Evolutionary conservation across 2,797 vertebrate species (phyloP).

Genomic region (Alosa sapidissima): DNA sequence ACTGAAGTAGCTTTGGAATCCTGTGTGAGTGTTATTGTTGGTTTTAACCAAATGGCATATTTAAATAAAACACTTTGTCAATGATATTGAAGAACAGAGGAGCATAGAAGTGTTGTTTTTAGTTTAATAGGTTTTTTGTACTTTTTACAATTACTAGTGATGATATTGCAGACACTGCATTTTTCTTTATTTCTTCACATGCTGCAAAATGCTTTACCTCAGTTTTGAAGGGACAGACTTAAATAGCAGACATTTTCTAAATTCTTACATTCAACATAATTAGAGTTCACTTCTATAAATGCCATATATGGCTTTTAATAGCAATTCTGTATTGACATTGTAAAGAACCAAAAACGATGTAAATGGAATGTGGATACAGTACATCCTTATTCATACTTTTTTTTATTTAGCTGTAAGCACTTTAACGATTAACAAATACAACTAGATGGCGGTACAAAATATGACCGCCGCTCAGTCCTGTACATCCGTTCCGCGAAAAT

Average conservation of each 20-base stretch:
- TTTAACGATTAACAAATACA: constrained; percentile 14
- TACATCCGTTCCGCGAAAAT: too few relatives aligned
- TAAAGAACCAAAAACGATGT: not conserved
- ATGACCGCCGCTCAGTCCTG: too few relatives aligned
- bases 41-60: constrained; percentile 12
- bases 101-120: not conserved
- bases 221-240: not conserved
- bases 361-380: not conserved
- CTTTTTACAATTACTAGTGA: not conserved
- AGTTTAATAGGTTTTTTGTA: not conserved
- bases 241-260: not conserved
- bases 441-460: too few relatives aligned
- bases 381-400: too few relatives aligned
- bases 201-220: not conserved
- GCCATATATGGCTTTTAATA: not conserved
- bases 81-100: not conserved
- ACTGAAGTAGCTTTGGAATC: constrained; percentile 16
- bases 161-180: not conserved
- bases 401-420: not conserved
- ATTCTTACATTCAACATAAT: not conserved
- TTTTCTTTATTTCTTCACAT: not conserved
- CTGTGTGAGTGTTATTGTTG: not conserved
- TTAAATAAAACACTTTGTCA: not conserved
- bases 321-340: not conserved
- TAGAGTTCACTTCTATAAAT: not conserved